Evolutionary conservation across 2,113 vertebrate species (phyloP), one percentile per base, ranked within the genome.

Genomic region (Neogobius melanostomus): DNA sequence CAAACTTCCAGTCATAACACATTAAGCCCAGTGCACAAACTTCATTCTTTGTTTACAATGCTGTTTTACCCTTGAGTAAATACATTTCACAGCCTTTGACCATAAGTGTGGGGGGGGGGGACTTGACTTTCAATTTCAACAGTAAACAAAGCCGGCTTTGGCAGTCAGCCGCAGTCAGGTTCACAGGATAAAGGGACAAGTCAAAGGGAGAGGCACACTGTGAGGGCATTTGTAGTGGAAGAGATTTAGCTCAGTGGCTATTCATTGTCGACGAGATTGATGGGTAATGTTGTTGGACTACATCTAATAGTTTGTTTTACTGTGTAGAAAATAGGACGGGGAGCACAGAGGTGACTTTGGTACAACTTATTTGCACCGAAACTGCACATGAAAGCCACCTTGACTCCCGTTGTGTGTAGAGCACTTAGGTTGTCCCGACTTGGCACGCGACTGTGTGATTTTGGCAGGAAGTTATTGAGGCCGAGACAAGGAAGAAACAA

Each of bases 51-150:
- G 48, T 84, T 84, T 72, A 72, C 75, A 69, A 46, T 57, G 8
- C 53, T 49, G 71, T 64, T 74, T 71, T 64, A 74, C 71, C 69
- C 74, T 69, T 65, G 66, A 74, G 14, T 76, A 74, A 74, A 76
- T 68, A 65, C 50, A 65, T 72, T 60, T 64, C 64, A 59, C 64
- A 79, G 66, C 63, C 75, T 74, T 62, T 81, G 74, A 82, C 74
- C 80, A 76, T 28, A 8, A 65, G 7, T 65, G 28, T 46, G 28
- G 28, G 28, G 3, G 28, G 28, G 28, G 28, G 48, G 56, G 69
- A 59, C 52, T 45, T 47, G 73, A 71, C 72, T 86, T 80, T 81
- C 79, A 76, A 82, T 85, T 85, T 82, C 71, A 81, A 82, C 74
- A 68, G 74, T 72, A 82, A 85, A 83, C 80, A 86, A 80, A 79